phyloP scores from a whole-genome alignment of 2,888 invertebrate genomes.

The Macrophya alboannulata region DNA sequence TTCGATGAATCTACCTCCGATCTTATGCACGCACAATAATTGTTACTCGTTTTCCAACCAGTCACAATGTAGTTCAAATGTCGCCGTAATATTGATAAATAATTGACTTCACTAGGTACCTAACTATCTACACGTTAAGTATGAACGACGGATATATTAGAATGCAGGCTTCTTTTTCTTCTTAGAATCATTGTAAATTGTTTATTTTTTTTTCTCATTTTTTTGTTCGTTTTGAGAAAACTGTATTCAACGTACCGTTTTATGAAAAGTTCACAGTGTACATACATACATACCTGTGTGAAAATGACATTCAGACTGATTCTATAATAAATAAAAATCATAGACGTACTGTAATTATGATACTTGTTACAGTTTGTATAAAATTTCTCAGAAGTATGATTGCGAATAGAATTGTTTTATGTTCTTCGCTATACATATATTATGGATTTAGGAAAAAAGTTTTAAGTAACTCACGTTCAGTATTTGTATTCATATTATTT shows the following conservation, averaged over 20 bases:
- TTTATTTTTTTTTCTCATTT: not conserved
- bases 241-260: not conserved
- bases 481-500: constrained; percentile 30
- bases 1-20: not conserved
- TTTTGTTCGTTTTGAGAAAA: not conserved
- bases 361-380: not conserved
- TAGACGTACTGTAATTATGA: not conserved
- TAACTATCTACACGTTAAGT: constrained; percentile 26
- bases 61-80: constrained; percentile 16
- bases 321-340: constrained; percentile 26
- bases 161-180: constrained; percentile 2
- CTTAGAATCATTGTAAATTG: not conserved
- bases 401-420: constrained; percentile 19
- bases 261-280: not conserved
- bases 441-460: not conserved
- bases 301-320: constrained; percentile 47
- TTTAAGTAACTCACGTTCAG: not conserved
- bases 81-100: constrained; percentile 3
- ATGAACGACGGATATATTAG: not conserved
- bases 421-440: not conserved
- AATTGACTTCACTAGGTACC: constrained; percentile 43
- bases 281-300: not conserved
- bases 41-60: not conserved
- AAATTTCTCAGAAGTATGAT: not conserved
- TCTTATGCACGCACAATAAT: constrained; percentile 46